Evolutionary conservation across 2,797 vertebrate species (phyloP).

Genomic region (Acestrorhynchus altus): DNA sequence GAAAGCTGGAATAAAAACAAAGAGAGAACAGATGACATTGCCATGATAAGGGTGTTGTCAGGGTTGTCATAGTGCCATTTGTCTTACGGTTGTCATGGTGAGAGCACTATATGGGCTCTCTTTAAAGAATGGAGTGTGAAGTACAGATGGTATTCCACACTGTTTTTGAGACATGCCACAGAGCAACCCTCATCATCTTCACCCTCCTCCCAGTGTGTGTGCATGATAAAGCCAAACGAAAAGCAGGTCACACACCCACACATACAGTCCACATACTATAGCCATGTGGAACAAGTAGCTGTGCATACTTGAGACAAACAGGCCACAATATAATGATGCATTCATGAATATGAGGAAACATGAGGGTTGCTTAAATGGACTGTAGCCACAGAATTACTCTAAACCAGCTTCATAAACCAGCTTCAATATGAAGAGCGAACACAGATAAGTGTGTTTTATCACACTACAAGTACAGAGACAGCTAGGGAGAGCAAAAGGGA

Average conservation of each 20-base stretch:
- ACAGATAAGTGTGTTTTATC: neutral
- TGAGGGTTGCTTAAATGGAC: neutral
- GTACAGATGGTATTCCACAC: slow-evolving; percentile 36
- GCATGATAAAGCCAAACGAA: neutral
- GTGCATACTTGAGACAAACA: neutral
- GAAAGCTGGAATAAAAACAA: neutral
- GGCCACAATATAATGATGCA: neutral
- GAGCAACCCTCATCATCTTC: slow-evolving; percentile 22
- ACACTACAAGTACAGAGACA: slow-evolving; percentile 1
- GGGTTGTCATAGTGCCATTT: neutral
- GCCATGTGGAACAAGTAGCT: neutral
- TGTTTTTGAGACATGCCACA: slow-evolving; percentile 27
- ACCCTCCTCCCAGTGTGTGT: slow-evolving; percentile 11
- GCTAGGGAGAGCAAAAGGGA: neutral
- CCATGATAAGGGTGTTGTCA: neutral
- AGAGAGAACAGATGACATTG: neutral
- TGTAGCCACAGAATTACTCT: neutral
- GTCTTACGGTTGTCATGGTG: slow-evolving; percentile 34
- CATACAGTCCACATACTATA: slow-evolving; percentile 6
- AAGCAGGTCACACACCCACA: neutral
- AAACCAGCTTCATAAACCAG: neutral
- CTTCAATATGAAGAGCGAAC: neutral
- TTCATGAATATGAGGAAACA: slow-evolving; percentile 3
- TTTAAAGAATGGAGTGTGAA: slow-evolving; percentile 24
- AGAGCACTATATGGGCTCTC: slow-evolving; percentile 19